These are phyloP conservation scores for Frieseomelitta varia DNA, from an alignment of 1,140 invertebrate species.

Conservation along the genomic window DNA sequence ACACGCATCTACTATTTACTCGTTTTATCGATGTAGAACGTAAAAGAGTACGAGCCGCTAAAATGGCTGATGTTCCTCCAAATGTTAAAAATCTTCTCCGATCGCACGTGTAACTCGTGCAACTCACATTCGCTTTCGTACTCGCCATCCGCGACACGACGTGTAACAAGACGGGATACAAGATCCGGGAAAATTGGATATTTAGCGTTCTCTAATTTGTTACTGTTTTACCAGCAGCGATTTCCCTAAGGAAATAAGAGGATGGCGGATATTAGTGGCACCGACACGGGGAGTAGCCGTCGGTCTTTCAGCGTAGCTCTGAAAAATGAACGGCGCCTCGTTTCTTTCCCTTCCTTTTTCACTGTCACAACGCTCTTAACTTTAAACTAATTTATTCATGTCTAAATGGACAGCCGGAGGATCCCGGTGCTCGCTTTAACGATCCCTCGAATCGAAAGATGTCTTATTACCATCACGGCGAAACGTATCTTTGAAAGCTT, in stretches of 20 bases:
- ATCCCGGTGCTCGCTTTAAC: not conserved
- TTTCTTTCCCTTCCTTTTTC: not conserved
- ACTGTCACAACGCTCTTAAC: not conserved
- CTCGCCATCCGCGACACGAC: not conserved
- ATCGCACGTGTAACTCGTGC: too few relatives aligned
- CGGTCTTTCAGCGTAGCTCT: not conserved
- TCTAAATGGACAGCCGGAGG: constrained; percentile 10
- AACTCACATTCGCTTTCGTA: not conserved
- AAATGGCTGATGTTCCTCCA: too few relatives aligned
- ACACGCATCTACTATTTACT: too few relatives aligned
- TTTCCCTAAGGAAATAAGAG: constrained; percentile 4
- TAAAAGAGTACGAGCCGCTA: too few relatives aligned
- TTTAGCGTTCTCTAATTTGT: not conserved
- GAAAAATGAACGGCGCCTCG: not conserved
- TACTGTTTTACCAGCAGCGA: not conserved
- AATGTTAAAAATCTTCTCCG: too few relatives aligned
- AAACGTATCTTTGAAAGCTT: not conserved
- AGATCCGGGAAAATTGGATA: not conserved
- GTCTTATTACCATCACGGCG: not conserved
- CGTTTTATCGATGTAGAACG: too few relatives aligned
- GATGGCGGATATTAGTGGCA: not conserved
- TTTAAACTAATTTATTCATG: constrained; percentile 19
- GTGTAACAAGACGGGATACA: not conserved
- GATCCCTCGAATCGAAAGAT: not conserved
- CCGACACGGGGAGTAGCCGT: not conserved